These are phyloP conservation scores for Glaucomys volans DNA, from an alignment of 2,113 vertebrate species.

Conservation along the genomic window DNA sequence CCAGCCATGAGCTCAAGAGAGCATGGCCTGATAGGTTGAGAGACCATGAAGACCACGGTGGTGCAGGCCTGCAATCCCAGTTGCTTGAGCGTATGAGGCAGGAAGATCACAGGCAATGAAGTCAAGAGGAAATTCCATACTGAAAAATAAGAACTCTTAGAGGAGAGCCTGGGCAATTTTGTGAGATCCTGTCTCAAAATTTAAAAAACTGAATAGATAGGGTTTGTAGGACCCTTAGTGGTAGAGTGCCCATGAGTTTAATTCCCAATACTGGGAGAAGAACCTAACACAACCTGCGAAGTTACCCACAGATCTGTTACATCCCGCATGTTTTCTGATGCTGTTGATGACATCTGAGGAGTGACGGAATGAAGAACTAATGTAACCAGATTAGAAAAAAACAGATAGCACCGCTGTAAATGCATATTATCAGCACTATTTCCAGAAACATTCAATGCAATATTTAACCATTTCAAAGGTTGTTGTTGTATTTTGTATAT, in stretches of 20 bases:
- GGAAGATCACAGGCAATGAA: too few relatives aligned
- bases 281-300: neutral
- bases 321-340: neutral
- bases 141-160: too few relatives aligned
- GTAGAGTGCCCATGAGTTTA: too few relatives aligned
- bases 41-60: neutral
- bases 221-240: too few relatives aligned
- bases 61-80: too few relatives aligned
- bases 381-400: neutral
- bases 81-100: too few relatives aligned
- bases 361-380: too few relatives aligned
- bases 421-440: neutral
- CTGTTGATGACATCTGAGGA: neutral
- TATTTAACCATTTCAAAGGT: neutral
- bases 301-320: neutral
- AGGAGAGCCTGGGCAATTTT: too few relatives aligned
- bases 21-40: neutral
- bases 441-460: neutral
- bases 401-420: neutral
- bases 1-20: neutral
- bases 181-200: too few relatives aligned
- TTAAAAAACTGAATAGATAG: too few relatives aligned
- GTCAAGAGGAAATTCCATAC: too few relatives aligned
- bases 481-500: neutral
- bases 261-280: too few relatives aligned